Conservation (phyloP, 2,888 invertebrate species). For the Caenorhabditis parvicauda region DNA sequence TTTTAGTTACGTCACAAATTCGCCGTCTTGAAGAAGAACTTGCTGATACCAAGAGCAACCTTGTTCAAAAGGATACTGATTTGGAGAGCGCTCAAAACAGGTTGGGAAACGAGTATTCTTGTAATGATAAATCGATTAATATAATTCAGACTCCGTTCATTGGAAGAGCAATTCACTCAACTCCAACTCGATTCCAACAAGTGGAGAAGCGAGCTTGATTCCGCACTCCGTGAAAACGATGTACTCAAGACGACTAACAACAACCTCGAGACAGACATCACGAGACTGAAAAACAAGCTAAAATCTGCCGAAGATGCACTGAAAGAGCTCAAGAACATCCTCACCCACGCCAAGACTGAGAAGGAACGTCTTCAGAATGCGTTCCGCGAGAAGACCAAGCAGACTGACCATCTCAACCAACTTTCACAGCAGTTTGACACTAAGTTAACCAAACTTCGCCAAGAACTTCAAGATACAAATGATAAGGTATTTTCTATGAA, state of each 20-base stretch:
- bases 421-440: conserved; percentile 50
- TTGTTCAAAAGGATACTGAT: conserved; percentile 52
- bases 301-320: conserved; percentile 48
- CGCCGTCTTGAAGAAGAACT: conserved; percentile 61
- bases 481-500: conserved; percentile 41
- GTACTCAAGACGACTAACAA: conserved; percentile 45
- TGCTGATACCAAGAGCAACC: conserved; percentile 42
- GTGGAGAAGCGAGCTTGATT: conserved; percentile 42
- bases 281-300: conserved; percentile 44
- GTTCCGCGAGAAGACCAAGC: conserved; percentile 57
- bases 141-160: conserved; percentile 31
- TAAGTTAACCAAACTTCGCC: conserved; percentile 51
- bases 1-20: conserved; percentile 53
- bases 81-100: conserved; percentile 53
- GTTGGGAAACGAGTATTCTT: not conserved
- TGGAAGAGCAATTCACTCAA: conserved; percentile 53
- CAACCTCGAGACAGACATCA: conserved; percentile 47
- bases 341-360: conserved; percentile 50
- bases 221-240: conserved; percentile 49
- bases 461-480: conserved; percentile 53
- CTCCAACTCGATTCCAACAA: conserved; percentile 50
- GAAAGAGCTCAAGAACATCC: conserved; percentile 48
- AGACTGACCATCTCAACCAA: conserved; percentile 56
- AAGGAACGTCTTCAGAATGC: conserved; percentile 56
- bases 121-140: not conserved